A percentile compares a stretch with the other conserved stretches of the same genome.
phyloP scores from a whole-genome alignment of 2,797 vertebrate species.

The Hippopotamyrus pictus region DNA sequence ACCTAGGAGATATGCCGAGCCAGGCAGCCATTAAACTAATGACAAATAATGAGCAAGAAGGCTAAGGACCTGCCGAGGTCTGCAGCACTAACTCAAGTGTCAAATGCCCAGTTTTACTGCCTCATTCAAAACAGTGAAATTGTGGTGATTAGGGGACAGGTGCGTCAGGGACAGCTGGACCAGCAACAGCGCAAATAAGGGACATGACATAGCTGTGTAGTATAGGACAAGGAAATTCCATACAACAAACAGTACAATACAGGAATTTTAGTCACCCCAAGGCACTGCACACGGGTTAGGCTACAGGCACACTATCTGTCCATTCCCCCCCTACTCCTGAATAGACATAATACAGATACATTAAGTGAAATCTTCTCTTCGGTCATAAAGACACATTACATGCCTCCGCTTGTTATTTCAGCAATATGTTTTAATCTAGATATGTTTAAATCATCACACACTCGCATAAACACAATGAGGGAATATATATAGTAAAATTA shows the following conservation, averaged over 20 bases:
- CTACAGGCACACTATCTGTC: neutral
- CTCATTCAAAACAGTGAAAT: neutral
- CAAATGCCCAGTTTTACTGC: neutral
- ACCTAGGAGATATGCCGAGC: neutral
- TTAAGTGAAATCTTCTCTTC: neutral
- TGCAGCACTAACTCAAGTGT: neutral
- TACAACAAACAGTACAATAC: neutral
- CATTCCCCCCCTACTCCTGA: neutral
- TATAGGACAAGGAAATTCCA: neutral
- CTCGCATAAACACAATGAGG: neutral
- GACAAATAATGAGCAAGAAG: neutral
- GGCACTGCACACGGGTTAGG: neutral
- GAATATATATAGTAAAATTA: neutral
- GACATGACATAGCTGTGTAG: neutral
- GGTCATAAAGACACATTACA: neutral
- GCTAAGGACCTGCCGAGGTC: neutral
- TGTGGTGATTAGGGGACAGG: neutral
- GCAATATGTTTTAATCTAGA: neutral
- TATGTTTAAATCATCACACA: neutral
- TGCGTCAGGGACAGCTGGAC: neutral
- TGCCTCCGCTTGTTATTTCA: neutral
- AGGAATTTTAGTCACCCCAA: neutral
- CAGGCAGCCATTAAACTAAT: neutral
- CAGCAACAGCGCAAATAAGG: neutral
- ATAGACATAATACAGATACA: neutral